Conservation (phyloP, 2,797 vertebrate species). For the Cheirogaleus major region DNA sequence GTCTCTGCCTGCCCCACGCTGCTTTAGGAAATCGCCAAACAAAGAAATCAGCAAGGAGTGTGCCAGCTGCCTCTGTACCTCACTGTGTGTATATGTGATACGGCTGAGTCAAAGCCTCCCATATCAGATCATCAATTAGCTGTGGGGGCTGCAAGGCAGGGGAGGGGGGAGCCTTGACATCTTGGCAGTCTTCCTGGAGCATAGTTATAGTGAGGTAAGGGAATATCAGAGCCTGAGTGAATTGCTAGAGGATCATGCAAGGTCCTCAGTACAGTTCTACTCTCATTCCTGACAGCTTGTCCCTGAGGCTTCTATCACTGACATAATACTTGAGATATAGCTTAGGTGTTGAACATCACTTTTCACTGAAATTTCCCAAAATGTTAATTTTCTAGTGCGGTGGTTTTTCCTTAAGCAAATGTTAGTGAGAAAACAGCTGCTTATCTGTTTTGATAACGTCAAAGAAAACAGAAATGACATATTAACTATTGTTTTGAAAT, state of each 20-base stretch:
- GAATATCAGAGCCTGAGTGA: slow-evolving; percentile 71
- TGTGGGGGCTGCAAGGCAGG: background rate
- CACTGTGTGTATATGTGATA: slow-evolving; percentile 76
- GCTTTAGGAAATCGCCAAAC: slow-evolving; percentile 83
- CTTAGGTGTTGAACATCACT: background rate
- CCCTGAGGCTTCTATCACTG: slow-evolving; percentile 47
- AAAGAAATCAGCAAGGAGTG: slow-evolving; percentile 78
- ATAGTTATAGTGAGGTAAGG: slow-evolving; percentile 70
- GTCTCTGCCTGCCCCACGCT: slow-evolving; percentile 71
- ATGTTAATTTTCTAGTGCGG: background rate
- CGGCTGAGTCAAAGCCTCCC: slow-evolving; percentile 75
- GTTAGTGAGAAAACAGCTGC: background rate
- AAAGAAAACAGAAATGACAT: background rate
- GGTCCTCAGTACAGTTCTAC: slow-evolving; percentile 50
- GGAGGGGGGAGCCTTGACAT: slow-evolving; percentile 60
- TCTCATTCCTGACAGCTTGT: background rate
- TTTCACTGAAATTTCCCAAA: slow-evolving; percentile 28
- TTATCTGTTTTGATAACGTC: background rate
- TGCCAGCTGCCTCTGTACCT: slow-evolving; percentile 80
- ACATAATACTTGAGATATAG: background rate
- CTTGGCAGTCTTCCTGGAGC: slow-evolving; percentile 81
- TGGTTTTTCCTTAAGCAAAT: slow-evolving; percentile 2
- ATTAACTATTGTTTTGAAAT: background rate
- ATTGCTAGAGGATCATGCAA: slow-evolving; percentile 71
- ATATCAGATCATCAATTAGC: slow-evolving; percentile 84